Conservation (phyloP, 2,113 vertebrate species). For the Arothron firmamentum region DNA sequence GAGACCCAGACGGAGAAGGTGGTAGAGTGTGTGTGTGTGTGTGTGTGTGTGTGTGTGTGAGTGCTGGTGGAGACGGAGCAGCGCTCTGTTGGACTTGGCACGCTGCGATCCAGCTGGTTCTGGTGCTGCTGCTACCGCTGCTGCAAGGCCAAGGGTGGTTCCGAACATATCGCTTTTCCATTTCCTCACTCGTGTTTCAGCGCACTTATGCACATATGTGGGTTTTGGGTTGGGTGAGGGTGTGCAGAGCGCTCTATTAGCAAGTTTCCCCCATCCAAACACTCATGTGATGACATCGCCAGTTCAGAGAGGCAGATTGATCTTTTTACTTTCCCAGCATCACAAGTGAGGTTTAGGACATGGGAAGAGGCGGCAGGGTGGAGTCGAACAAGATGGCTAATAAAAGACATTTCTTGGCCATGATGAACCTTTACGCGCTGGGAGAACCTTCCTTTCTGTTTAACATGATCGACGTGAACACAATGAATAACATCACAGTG, state of each 20-base stretch:
- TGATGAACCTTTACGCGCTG: slow-evolving; percentile 25
- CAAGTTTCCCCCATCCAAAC: slow-evolving; percentile 70
- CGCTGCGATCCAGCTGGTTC: slow-evolving; percentile 58
- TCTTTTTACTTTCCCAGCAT: slow-evolving; percentile 58
- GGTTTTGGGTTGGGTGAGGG: slow-evolving; percentile 46
- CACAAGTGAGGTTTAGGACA: slow-evolving; percentile 35
- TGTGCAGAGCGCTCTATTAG: slow-evolving; percentile 50
- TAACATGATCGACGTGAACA: background rate
- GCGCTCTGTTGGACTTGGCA: slow-evolving; percentile 38
- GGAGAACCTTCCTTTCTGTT: slow-evolving; percentile 14
- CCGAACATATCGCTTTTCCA: slow-evolving; percentile 68
- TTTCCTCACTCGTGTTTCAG: slow-evolving; percentile 54
- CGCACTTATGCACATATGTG: slow-evolving; percentile 15
- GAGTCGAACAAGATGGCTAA: slow-evolving; percentile 27
- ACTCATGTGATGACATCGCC: slow-evolving; percentile 69
- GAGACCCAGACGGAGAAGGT: background rate
- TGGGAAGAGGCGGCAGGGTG: slow-evolving; percentile 41
- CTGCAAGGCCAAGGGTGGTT: slow-evolving; percentile 59
- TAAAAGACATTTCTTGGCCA: slow-evolving; percentile 12
- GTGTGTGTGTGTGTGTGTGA: slow-evolving; percentile 14
- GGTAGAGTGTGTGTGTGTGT: too few species aligned
- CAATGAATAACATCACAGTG: slow-evolving; percentile 1
- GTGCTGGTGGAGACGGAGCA: slow-evolving; percentile 37
- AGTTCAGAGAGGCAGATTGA: slow-evolving; percentile 51
- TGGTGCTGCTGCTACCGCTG: slow-evolving; percentile 37